Base-by-base conservation (phyloP, 2,113 vertebrate genomes). In the Pipa parva region DNA sequence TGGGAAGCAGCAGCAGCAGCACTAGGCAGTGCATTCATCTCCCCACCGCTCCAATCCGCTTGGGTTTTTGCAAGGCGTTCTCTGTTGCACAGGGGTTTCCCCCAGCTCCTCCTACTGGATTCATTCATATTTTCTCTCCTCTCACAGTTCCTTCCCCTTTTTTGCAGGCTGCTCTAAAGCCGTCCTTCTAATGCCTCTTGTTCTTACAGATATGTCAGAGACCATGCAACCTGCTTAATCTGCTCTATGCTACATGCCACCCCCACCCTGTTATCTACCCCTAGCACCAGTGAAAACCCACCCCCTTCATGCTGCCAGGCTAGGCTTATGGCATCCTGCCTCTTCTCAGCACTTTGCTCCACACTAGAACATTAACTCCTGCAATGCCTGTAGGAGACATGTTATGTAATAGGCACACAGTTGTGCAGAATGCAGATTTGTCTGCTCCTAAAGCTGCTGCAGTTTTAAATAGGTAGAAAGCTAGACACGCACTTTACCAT, bases 1-100 rank as follows among this genome's bases (percentile, higher is more conserved):
- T 39, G 36, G 37, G 18, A 28, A 12, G 63, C 31, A 57, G 52
- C 63, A 57, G n/a, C n/a, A n/a, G n/a, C n/a, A n/a, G n/a, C n/a
- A n/a, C n/a, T n/a, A n/a, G 27, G 51, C 9, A 74, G 78, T 71
- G 71, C 74, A 71, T 70, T 76, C 66, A 64, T 73, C 64, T 74
- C 70, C 76, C 61, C 76, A 73, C 63, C 54, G 73, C 63, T 54
- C 31, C 74, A 65, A 74, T 77, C 48, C 66, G 52, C 58, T n/a
- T 28, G 33, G 58, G 58, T 54, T 70, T 46, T 58, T 54, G 85
- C 84, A 87, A 86, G 85, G 82, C 85, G 84, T 71, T 81, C 80
- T 76, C 82, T 84, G 88, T 84, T 91, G 91, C 91, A 78, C 87
- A 88, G 92, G 95, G 95, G 95, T 93, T 97, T 97, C 95, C 93